Percentiles rank a stretch among this genome's conserved stretches.
These are phyloP conservation scores for Physella acuta DNA, from an alignment of 1,140 invertebrate species.

Conservation along the genomic window DNA sequence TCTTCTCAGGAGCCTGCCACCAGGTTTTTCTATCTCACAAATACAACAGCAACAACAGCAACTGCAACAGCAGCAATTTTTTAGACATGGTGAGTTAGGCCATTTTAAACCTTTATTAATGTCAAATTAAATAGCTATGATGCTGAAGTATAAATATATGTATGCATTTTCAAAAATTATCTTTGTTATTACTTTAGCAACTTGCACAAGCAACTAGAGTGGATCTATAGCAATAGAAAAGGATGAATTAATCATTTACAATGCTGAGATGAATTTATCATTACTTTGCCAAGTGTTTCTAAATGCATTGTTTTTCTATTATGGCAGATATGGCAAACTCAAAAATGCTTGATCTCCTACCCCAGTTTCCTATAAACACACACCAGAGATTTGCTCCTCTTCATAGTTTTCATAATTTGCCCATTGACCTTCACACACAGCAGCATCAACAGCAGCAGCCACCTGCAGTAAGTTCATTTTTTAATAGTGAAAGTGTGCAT, in stretches of 20 bases:
- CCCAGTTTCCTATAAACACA: constrained; percentile 29
- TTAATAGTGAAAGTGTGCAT: background rate
- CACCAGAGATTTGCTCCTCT: constrained; percentile 18
- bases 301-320: too few relatives aligned
- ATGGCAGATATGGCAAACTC: constrained; percentile 37
- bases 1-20: constrained; percentile 28
- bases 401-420: constrained; percentile 15
- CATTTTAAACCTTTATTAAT: too few relatives aligned
- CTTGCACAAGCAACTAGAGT: too few relatives aligned
- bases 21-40: constrained; percentile 50
- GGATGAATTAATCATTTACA: too few relatives aligned
- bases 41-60: constrained; percentile 47
- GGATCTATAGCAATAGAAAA: too few relatives aligned
- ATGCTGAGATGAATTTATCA: too few relatives aligned
- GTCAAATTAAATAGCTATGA: too few relatives aligned
- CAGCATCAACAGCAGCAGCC: constrained; percentile 42
- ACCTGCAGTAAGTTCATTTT: constrained; percentile 16
- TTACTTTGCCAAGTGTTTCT: too few relatives aligned
- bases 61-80: constrained; percentile 36
- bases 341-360: constrained; percentile 48
- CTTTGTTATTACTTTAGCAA: too few relatives aligned
- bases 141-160: too few relatives aligned
- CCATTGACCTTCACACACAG: constrained; percentile 32
- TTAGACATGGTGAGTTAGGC: constrained; percentile 40
- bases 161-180: too few relatives aligned